These are phyloP conservation scores for Sarcophaga variegata DNA, from an alignment of 2,888 invertebrate species.

Conservation along the genomic window DNA sequence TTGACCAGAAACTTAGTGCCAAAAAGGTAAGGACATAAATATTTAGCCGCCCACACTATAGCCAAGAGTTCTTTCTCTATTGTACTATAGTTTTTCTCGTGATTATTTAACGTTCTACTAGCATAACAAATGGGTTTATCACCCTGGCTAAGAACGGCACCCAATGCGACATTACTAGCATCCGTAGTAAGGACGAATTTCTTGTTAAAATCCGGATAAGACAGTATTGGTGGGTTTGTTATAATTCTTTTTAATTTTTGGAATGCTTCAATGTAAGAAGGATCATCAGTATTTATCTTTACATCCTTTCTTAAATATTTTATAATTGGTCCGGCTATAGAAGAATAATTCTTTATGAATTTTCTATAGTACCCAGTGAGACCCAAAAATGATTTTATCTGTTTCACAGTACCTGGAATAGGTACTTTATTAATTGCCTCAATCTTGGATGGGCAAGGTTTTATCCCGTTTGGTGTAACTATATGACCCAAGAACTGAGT, in stretches of 20 bases:
- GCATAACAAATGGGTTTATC: conserved; percentile 53
- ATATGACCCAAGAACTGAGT: conserved; percentile 11
- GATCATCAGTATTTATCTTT: background rate
- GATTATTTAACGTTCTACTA: conserved; percentile 55
- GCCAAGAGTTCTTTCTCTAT: conserved; percentile 63
- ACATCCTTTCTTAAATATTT: conserved; percentile 50
- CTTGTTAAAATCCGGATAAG: conserved; percentile 63
- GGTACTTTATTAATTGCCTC: conserved; percentile 4
- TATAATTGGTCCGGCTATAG: conserved; percentile 12
- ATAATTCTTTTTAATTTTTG: too few relatives aligned
- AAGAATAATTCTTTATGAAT: too few relatives aligned
- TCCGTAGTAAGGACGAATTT: conserved; percentile 65
- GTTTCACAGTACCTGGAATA: background rate
- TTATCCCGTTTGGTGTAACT: conserved; percentile 14
- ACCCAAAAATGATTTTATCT: conserved; percentile 18
- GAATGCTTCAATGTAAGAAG: too few relatives aligned
- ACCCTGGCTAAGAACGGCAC: conserved; percentile 63
- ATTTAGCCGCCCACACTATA: conserved; percentile 61
- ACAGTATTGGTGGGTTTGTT: conserved; percentile 31
- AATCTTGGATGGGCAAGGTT: background rate
- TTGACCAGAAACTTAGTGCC: conserved; percentile 51
- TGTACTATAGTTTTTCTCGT: conserved; percentile 58
- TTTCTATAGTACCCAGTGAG: background rate
- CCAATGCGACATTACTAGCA: conserved; percentile 57
- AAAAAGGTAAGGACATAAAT: conserved; percentile 63